Percentiles rank a stretch among this genome's conserved stretches.
These are phyloP conservation scores for Anticlea derivata DNA, from an alignment of 2,888 invertebrate genomes.

Conservation along the genomic window DNA sequence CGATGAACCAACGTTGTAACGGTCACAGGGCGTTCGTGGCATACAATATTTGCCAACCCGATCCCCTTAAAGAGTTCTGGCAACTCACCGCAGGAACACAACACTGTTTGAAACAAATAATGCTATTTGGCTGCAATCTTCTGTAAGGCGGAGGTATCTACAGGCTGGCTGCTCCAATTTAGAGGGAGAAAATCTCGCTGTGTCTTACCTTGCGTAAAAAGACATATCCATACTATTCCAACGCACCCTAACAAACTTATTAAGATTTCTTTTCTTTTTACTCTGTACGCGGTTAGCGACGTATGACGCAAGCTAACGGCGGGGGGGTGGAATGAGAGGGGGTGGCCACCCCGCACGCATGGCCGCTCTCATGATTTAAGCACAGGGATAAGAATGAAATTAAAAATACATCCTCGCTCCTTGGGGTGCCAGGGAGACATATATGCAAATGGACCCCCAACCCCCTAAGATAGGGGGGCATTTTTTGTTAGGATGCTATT, in stretches of 20 bases:
- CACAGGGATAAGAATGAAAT: constrained; percentile 84
- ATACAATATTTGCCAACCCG: too few relatives aligned
- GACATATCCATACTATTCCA: constrained; percentile 58
- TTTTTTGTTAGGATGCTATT: constrained; percentile 84
- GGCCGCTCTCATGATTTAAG: constrained; percentile 84
- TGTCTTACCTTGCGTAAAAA: neutral
- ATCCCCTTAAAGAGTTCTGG: too few relatives aligned
- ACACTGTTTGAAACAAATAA: too few relatives aligned
- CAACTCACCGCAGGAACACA: too few relatives aligned
- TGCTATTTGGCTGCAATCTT: too few relatives aligned
- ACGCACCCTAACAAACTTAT: constrained; percentile 82
- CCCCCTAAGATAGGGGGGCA: constrained; percentile 76
- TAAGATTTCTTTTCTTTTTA: constrained; percentile 84
- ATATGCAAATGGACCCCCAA: constrained; percentile 80
- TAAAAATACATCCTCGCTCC: constrained; percentile 84
- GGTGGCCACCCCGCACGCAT: constrained; percentile 74
- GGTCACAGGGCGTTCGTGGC: too few relatives aligned
- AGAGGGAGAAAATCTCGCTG: too few relatives aligned
- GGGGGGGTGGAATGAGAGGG: constrained; percentile 47
- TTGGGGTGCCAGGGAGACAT: constrained; percentile 82
- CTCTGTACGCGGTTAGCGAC: constrained; percentile 83
- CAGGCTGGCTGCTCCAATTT: too few relatives aligned
- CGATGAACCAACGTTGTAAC: too few relatives aligned
- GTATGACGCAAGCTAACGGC: constrained; percentile 82
- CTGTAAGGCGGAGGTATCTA: too few relatives aligned